These are phyloP conservation scores for Gymnosoma rotundatum DNA, from an alignment of 2,888 invertebrate species.

Conservation along the genomic window DNA sequence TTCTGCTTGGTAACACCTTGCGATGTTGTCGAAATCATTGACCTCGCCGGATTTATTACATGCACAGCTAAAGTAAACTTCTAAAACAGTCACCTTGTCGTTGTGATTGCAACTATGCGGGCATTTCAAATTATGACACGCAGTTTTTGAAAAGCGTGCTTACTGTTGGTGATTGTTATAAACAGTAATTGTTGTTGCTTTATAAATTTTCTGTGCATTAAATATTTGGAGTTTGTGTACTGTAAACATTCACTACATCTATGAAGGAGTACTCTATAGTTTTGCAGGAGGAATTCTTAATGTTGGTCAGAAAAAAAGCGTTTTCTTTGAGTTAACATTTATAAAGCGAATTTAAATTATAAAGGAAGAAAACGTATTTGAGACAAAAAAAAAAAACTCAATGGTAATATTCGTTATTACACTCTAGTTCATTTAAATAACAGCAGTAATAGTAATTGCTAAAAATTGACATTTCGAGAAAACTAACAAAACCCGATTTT, in stretches of 20 bases:
- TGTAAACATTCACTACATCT: background rate
- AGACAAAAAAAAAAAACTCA: too few species aligned
- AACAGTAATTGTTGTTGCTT: slow-evolving; percentile 76
- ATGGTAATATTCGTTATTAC: too few species aligned
- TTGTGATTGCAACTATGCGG: slow-evolving; percentile 67
- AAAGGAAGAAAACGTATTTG: too few species aligned
- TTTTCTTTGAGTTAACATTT: background rate
- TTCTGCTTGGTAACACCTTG: background rate
- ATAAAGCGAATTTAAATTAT: too few species aligned
- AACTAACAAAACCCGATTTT: too few species aligned
- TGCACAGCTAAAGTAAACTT: slow-evolving; percentile 15
- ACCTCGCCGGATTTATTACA: slow-evolving; percentile 32
- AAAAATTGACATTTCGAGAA: too few species aligned
- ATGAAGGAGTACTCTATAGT: background rate
- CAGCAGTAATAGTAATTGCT: too few species aligned
- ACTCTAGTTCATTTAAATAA: too few species aligned
- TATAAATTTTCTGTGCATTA: slow-evolving; percentile 8
- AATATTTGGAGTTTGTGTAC: slow-evolving; percentile 2
- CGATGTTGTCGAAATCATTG: slow-evolving; percentile 26
- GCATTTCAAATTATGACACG: slow-evolving; percentile 60
- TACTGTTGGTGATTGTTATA: slow-evolving; percentile 76
- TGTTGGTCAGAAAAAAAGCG: background rate
- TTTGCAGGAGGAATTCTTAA: background rate
- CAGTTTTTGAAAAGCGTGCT: slow-evolving; percentile 74
- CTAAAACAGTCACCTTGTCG: slow-evolving; percentile 12